phyloP scores from a whole-genome alignment of 2,113 vertebrate species.

The Scomber japonicus region DNA sequence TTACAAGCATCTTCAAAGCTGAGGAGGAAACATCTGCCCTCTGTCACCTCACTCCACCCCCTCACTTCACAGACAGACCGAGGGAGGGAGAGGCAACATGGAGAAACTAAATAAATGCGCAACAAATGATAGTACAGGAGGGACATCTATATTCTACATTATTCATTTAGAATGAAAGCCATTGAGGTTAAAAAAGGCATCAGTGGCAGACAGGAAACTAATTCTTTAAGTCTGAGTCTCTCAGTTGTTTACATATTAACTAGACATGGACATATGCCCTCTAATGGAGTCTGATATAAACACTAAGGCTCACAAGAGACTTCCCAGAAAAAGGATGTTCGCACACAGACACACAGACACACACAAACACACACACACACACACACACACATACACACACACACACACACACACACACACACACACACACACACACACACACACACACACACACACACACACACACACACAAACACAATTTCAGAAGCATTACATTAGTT shows the following conservation, averaged over 20 bases:
- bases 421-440: slow-evolving; percentile 27
- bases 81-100: not conserved
- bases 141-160: not conserved
- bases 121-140: not conserved
- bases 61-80: slow-evolving; percentile 66
- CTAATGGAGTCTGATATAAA: slow-evolving; percentile 58
- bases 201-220: slow-evolving; percentile 11
- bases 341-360: not conserved
- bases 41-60: slow-evolving; percentile 66
- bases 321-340: slow-evolving; percentile 12
- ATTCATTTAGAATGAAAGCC: not conserved
- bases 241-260: slow-evolving; percentile 41
- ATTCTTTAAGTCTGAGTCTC: slow-evolving; percentile 5
- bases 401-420: slow-evolving; percentile 12
- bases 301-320: slow-evolving; percentile 36
- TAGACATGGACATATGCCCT: slow-evolving; percentile 19
- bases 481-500: slow-evolving; percentile 44
- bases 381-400: slow-evolving; percentile 29
- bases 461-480: slow-evolving; percentile 13
- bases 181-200: slow-evolving; percentile 6
- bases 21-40: slow-evolving; percentile 74
- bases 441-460: not conserved
- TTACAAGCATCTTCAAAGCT: slow-evolving; percentile 68
- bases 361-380: slow-evolving; percentile 4
- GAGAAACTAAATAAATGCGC: slow-evolving; percentile 24